Percentiles rank a stretch among this genome's conserved stretches.
Evolutionary conservation across 2,113 vertebrate genomes (phyloP).

Genomic region (Mus pahari): DNA sequence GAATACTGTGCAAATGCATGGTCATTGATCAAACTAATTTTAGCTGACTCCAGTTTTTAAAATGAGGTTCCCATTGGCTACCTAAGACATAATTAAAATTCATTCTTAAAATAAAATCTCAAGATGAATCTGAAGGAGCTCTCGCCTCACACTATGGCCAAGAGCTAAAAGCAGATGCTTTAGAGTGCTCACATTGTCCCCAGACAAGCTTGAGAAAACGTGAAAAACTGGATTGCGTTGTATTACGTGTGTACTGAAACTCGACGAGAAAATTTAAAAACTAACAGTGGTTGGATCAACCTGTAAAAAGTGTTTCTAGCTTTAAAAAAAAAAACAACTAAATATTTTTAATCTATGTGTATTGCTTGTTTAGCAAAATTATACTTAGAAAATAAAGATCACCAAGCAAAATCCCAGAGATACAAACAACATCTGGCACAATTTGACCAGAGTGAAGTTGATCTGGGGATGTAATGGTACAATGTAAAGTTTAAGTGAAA

Average conservation of each 20-base stretch:
- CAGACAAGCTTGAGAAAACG: neutral
- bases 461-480: neutral
- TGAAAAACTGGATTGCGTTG: neutral
- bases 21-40: neutral
- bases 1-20: neutral
- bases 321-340: neutral
- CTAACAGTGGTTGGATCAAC: neutral
- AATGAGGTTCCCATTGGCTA: neutral
- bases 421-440: neutral
- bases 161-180: neutral
- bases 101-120: neutral
- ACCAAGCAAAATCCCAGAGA: neutral
- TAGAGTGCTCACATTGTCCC: neutral
- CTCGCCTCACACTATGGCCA: neutral
- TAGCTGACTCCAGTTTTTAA: fast-evolving
- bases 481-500: slow-evolving; percentile 34
- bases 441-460: neutral
- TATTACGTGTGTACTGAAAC: neutral
- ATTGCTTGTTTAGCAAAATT: neutral
- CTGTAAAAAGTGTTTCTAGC: neutral
- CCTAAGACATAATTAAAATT: neutral
- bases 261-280: neutral
- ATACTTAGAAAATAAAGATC: neutral
- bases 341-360: neutral
- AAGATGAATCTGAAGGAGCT: neutral